Evolutionary conservation across 1,140 invertebrate species (phyloP).

Genomic region (Drosophila nikananu): DNA sequence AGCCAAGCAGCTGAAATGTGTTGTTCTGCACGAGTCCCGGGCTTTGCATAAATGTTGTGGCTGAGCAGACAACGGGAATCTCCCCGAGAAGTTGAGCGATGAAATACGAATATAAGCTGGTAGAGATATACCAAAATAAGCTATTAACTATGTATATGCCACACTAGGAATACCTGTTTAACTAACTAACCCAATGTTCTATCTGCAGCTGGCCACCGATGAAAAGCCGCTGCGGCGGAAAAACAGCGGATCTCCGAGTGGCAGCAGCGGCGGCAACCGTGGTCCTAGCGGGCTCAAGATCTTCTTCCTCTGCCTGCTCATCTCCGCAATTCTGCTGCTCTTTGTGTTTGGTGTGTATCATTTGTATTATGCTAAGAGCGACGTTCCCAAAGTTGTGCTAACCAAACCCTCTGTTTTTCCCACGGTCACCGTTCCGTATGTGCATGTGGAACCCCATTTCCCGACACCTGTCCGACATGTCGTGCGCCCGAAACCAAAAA

Average conservation of each 20-base stretch:
- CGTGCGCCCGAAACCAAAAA: slow-evolving; percentile 12
- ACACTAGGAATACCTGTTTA: background rate
- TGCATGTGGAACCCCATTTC: slow-evolving; percentile 50
- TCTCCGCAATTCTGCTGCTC: slow-evolving; percentile 76
- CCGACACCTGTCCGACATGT: slow-evolving; percentile 11
- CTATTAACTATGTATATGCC: background rate
- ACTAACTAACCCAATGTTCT: background rate
- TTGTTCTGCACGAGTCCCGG: slow-evolving; percentile 45
- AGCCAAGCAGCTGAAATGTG: slow-evolving; percentile 48
- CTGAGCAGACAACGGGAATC: slow-evolving; percentile 24
- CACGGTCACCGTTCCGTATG: slow-evolving; percentile 50
- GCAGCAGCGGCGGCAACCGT: slow-evolving; percentile 38
- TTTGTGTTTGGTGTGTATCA: slow-evolving; percentile 82
- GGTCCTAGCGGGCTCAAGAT: slow-evolving; percentile 72
- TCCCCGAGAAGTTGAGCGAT: slow-evolving; percentile 37
- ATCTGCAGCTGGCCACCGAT: slow-evolving; percentile 65
- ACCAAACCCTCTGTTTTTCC: slow-evolving; percentile 63
- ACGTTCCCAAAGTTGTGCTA: slow-evolving; percentile 38
- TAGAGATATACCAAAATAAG: slow-evolving; percentile 8
- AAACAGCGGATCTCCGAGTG: slow-evolving; percentile 37
- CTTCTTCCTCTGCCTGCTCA: slow-evolving; percentile 79
- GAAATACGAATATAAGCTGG: slow-evolving; percentile 77
- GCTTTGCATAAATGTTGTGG: slow-evolving; percentile 50
- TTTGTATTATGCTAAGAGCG: slow-evolving; percentile 34
- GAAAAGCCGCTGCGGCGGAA: slow-evolving; percentile 65